Percentiles rank a stretch among this genome's conserved stretches.
Conservation (phyloP, 1,140 invertebrate genomes). For the Drosophila hydei region DNA sequence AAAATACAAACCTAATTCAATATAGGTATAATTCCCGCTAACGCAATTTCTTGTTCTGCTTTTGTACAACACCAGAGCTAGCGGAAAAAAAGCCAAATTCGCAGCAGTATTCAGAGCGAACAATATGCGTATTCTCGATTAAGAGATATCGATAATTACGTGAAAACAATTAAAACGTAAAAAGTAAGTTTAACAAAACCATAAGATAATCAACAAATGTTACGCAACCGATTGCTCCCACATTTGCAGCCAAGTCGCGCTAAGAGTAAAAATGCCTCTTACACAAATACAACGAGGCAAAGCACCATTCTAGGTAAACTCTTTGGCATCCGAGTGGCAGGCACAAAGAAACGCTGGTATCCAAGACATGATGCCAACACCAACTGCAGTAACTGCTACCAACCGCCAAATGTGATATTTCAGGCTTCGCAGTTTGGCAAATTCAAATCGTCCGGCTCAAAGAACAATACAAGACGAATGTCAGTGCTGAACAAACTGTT, state of each 20-base stretch:
- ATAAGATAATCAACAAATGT: constrained; percentile 32
- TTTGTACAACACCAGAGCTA: too few relatives aligned
- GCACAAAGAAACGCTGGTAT: constrained; percentile 73
- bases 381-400: constrained; percentile 1
- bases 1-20: too few relatives aligned
- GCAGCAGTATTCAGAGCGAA: too few relatives aligned
- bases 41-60: too few relatives aligned
- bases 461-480: constrained; percentile 85
- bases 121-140: background rate
- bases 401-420: constrained; percentile 33
- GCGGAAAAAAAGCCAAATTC: too few relatives aligned
- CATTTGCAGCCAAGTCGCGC: background rate
- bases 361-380: constrained; percentile 33
- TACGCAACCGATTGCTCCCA: constrained; percentile 27
- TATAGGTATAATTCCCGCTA: too few relatives aligned
- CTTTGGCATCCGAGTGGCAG: constrained; percentile 62
- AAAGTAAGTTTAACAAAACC: constrained; percentile 15
- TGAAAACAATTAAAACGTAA: constrained; percentile 17
- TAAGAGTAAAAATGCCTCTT: constrained; percentile 29
- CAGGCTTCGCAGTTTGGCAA: constrained; percentile 63
- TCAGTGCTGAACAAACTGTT: constrained; percentile 90
- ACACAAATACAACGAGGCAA: constrained; percentile 46
- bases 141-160: background rate
- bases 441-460: constrained; percentile 65
- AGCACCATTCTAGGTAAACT: constrained; percentile 70